Evolutionary conservation across 1,140 invertebrate species (phyloP).

Genomic region (Orius laevigatus): DNA sequence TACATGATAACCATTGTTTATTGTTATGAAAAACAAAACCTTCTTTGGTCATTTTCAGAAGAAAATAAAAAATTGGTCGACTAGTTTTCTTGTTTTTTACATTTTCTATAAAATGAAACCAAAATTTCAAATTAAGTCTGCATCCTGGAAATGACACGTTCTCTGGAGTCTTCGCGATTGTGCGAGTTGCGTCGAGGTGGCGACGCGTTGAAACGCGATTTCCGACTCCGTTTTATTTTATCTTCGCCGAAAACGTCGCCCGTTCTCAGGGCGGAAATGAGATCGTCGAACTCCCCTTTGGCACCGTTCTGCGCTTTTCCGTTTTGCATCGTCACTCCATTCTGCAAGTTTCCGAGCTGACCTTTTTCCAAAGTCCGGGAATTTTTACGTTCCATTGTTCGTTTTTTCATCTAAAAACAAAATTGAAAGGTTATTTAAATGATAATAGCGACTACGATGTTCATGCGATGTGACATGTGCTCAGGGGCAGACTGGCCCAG

Average conservation of each 20-base stretch:
- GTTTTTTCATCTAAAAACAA: constrained; percentile 50
- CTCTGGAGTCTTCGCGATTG: constrained; percentile 50
- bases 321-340: constrained; percentile 26
- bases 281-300: constrained; percentile 89
- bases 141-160: constrained; percentile 27
- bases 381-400: constrained; percentile 73
- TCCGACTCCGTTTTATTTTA: constrained; percentile 69
- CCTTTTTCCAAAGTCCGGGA: constrained; percentile 31
- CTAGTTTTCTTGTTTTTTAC: too few species aligned
- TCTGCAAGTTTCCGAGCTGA: constrained; percentile 22
- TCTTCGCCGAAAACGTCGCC: constrained; percentile 96
- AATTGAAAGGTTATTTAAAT: constrained; percentile 15
- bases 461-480: too few species aligned
- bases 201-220: constrained; percentile 40
- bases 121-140: background rate
- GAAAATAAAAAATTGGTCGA: too few species aligned
- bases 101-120: too few species aligned
- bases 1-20: too few species aligned
- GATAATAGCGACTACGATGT: too few species aligned
- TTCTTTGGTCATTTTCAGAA: too few species aligned
- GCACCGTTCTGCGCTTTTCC: constrained; percentile 33
- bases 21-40: too few species aligned
- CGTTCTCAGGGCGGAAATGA: constrained; percentile 87
- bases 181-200: constrained; percentile 40
- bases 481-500: too few species aligned